Evolutionary conservation across 2,797 vertebrate genomes (phyloP), one percentile per base, ranked within the genome.

Genomic region (Manis pentadactyla): DNA sequence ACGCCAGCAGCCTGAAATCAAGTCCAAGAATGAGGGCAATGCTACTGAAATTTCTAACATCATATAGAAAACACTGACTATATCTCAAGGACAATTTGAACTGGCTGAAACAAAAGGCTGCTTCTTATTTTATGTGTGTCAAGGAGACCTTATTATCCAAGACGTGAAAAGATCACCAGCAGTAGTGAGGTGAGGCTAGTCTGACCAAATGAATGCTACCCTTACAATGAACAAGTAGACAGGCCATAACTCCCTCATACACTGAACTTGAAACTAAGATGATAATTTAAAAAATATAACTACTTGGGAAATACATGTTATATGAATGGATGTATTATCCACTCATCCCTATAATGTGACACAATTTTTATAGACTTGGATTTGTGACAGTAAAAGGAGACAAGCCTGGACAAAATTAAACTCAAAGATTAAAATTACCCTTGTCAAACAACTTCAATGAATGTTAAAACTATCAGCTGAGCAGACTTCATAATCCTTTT

Each of bases 401-500:
- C 95, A 97, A 97, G 96, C 95, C 96, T 97, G 97, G 86, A 97
- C 97, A 98, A 98, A 98, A 98, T 97, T 97, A 97, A 98, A 98
- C 96, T 98, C 95, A 98, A 84, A 98, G 96, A 98, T 98, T 97
- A 98, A 98, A 98, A 97, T 98, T 98, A 98, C 92, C 94, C 98
- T 98, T 98, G 98, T 98, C 98, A 99, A 99, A 99, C 98, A 99
- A 99, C 97, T 98, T 98, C 99, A 99, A 99, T 99, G 98, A 99
- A 99, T 99, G 99, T 99, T 99, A 99, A 99, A 99, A 99, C 99
- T 99, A 99, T 99, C 99, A 99, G 99, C 99, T 99, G 99, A 99
- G 99, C 98, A 99, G 99, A 99, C 99, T 98, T 99, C 98, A 98
- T 98, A 98, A 98, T 98, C 98, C 98, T 97, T 98, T 96, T 98